These are phyloP conservation scores for Macropus fuliginosus DNA, from an alignment of 2,797 vertebrate species.

Conservation along the genomic window DNA sequence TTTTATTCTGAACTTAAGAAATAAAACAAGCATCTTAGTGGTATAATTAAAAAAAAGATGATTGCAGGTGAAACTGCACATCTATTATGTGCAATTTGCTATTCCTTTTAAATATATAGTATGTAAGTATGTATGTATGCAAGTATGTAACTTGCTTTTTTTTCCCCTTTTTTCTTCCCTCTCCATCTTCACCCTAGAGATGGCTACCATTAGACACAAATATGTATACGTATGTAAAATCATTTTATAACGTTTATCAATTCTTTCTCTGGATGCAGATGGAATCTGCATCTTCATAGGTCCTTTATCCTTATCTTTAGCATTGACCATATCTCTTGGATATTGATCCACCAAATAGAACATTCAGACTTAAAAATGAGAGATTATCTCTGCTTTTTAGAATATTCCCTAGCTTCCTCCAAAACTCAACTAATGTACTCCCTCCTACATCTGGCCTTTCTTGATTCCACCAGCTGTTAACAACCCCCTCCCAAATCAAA, in stretches of 20 bases:
- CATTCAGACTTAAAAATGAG: no score
- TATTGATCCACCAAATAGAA: background rate
- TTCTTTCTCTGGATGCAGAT: background rate
- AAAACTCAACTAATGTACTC: background rate
- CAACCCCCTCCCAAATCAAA: background rate
- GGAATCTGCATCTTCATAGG: no score
- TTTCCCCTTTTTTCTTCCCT: no score
- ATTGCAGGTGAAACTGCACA: background rate
- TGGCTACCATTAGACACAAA: background rate
- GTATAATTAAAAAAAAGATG: background rate
- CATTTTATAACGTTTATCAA: background rate
- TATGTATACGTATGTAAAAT: no score
- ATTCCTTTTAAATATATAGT: background rate
- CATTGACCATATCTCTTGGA: no score
- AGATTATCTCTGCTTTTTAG: background rate
- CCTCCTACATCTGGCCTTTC: background rate
- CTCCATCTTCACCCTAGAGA: no score
- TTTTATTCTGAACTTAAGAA: background rate
- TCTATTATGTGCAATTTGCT: background rate
- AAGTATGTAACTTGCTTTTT: background rate
- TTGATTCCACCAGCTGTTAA: background rate
- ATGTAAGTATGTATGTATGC: no score
- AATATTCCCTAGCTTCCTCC: background rate
- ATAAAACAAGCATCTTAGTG: background rate
- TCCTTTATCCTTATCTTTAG: no score